Conservation (phyloP, 2,113 vertebrate species). For the Nyctereutes procyonoides region DNA sequence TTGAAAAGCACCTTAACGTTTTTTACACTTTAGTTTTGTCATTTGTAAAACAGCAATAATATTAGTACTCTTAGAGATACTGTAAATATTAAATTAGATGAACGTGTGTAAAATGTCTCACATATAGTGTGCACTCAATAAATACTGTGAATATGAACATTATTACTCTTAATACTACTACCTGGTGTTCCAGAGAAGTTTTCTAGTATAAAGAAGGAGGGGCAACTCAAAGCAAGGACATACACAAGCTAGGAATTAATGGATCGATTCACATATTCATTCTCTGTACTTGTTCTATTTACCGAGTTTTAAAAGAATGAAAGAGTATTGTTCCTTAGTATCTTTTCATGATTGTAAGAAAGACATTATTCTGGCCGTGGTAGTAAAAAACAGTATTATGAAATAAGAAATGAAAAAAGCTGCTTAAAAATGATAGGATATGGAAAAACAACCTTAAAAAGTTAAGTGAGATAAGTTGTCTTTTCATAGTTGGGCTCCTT, state of each 20-base stretch:
- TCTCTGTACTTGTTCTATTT: neutral
- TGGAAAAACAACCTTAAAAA: neutral
- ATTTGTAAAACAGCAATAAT: neutral
- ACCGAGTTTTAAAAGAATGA: conserved; percentile 22
- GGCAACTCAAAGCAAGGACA: neutral
- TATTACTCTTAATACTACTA: neutral
- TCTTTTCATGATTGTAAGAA: neutral
- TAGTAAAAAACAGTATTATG: neutral
- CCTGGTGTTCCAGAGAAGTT: neutral
- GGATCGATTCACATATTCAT: neutral
- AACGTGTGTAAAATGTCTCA: neutral
- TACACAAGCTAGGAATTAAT: neutral
- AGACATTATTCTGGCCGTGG: neutral
- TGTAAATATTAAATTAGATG: conserved; percentile 29
- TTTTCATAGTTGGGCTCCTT: conserved; percentile 29
- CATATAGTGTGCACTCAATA: neutral
- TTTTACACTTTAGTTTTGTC: neutral
- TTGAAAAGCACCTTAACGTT: neutral
- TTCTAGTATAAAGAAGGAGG: neutral
- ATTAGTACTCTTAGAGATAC: neutral
- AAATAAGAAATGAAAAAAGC: conserved; percentile 4
- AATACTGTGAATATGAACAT: neutral
- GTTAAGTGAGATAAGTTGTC: neutral
- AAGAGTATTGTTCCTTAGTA: neutral
- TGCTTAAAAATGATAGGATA: neutral